Evolutionary conservation across 2,888 invertebrate genomes (phyloP).

Genomic region (Diabrotica balteata): DNA sequence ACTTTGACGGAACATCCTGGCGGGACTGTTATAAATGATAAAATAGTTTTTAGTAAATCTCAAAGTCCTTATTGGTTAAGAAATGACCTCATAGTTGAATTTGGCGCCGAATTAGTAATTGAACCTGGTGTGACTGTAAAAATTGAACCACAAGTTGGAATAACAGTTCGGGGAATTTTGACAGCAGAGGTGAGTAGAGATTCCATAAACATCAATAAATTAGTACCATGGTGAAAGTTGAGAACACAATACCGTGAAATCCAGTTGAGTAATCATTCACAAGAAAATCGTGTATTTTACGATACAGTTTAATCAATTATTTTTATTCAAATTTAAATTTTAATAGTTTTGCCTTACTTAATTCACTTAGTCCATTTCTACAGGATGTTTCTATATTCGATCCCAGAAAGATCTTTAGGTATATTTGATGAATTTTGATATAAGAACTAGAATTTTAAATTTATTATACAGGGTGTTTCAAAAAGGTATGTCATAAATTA

Average conservation of each 20-base stretch:
- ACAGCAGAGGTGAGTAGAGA: slow-evolving; percentile 81
- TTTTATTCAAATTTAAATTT: too few species aligned
- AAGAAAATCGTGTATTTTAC: neutral
- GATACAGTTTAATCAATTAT: neutral
- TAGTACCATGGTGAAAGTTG: slow-evolving; percentile 14
- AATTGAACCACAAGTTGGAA: slow-evolving; percentile 91
- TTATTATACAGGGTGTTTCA: too few species aligned
- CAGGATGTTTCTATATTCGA: too few species aligned
- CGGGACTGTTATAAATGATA: slow-evolving; percentile 67
- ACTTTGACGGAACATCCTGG: slow-evolving; percentile 67
- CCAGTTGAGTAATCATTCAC: slow-evolving; percentile 12
- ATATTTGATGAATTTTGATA: too few species aligned
- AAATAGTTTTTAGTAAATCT: slow-evolving; percentile 63
- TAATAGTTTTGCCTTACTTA: too few species aligned
- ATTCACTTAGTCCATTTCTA: too few species aligned
- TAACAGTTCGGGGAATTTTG: slow-evolving; percentile 89
- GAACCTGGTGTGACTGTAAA: slow-evolving; percentile 90
- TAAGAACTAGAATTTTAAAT: too few species aligned
- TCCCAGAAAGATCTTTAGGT: too few species aligned
- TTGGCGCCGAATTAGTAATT: slow-evolving; percentile 80
- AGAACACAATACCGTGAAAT: neutral
- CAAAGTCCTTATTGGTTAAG: slow-evolving; percentile 79
- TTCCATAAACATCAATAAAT: neutral
- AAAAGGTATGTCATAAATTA: too few species aligned
- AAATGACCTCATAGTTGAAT: slow-evolving; percentile 81